These are phyloP conservation scores for Eurytoma adleriae DNA, from an alignment of 2,888 invertebrate genomes.

Conservation along the genomic window DNA sequence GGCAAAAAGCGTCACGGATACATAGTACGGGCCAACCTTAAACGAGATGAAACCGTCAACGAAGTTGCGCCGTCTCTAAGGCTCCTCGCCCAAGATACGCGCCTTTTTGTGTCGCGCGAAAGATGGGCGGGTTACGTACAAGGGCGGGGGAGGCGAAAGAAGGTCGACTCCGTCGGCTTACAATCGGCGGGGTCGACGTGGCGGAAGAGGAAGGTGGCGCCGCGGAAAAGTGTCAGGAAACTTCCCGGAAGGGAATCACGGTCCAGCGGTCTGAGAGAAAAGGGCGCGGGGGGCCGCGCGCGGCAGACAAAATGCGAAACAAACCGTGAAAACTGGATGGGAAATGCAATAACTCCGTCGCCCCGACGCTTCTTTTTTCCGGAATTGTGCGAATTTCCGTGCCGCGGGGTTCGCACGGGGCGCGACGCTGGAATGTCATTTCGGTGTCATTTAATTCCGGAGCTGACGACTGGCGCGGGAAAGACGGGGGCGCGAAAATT, in stretches of 20 bases:
- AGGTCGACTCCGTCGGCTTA: slow-evolving; percentile 32
- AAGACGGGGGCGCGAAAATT: slow-evolving; percentile 23
- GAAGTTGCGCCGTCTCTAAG: neutral
- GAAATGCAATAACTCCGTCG: slow-evolving; percentile 68
- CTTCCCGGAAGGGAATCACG: slow-evolving; percentile 54
- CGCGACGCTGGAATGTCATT: slow-evolving; percentile 43
- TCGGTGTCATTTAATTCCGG: slow-evolving; percentile 49
- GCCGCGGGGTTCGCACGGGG: slow-evolving; percentile 1
- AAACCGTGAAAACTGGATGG: slow-evolving; percentile 69
- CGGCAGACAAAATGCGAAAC: slow-evolving; percentile 66
- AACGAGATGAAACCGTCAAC: slow-evolving; percentile 33
- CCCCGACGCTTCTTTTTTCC: slow-evolving; percentile 2
- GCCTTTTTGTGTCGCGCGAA: neutral
- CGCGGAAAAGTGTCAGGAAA: slow-evolving; percentile 62
- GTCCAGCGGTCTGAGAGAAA: slow-evolving; percentile 36
- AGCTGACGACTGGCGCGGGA: neutral
- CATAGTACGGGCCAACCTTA: neutral
- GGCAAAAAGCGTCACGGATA: neutral
- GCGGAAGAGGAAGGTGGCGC: slow-evolving; percentile 56
- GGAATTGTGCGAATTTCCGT: slow-evolving; percentile 13
- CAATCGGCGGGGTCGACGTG: slow-evolving; percentile 56
- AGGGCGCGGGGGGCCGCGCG: slow-evolving; percentile 38
- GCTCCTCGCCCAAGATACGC: neutral
- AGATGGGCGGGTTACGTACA: neutral
- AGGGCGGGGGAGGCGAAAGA: neutral